phyloP scores from a whole-genome alignment of 2,113 vertebrate species.

The Paraplagusia blochii region DNA sequence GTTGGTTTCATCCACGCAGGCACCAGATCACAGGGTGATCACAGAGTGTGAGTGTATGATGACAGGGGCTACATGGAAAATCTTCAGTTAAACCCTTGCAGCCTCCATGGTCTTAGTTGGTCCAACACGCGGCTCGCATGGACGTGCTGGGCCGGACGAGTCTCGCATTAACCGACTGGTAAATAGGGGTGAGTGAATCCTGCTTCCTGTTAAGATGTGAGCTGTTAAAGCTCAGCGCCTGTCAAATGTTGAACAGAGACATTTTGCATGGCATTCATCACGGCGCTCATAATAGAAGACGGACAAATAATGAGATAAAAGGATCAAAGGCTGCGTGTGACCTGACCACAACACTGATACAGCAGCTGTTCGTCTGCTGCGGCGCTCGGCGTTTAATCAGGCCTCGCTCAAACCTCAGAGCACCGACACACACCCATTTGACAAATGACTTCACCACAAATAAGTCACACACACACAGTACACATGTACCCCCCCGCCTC shows the following conservation, averaged over 20 bases:
- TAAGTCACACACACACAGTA: conserved; percentile 1
- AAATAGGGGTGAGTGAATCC: too few species aligned
- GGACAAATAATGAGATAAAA: conserved; percentile 10
- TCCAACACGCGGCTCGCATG: too few species aligned
- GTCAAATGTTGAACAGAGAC: conserved; percentile 6
- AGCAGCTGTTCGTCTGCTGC: conserved; percentile 1
- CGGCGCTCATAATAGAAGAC: conserved; percentile 26
- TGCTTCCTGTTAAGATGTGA: too few species aligned
- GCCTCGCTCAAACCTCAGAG: not conserved
- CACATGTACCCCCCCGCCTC: conserved; percentile 18
- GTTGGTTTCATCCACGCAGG: too few species aligned
- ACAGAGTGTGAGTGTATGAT: too few species aligned
- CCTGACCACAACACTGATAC: not conserved
- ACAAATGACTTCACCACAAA: conserved; percentile 2
- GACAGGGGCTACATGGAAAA: too few species aligned
- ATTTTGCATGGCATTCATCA: conserved; percentile 36
- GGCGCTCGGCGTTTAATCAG: conserved; percentile 10
- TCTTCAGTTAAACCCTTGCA: too few species aligned
- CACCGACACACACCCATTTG: not conserved
- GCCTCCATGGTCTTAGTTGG: too few species aligned
- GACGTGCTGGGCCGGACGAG: too few species aligned
- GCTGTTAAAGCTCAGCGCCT: not conserved
- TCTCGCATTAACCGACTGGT: too few species aligned
- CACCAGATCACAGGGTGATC: too few species aligned
- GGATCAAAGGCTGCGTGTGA: not conserved